Conservation (phyloP, 2,113 vertebrate species). For the Crotalus helleri region DNA sequence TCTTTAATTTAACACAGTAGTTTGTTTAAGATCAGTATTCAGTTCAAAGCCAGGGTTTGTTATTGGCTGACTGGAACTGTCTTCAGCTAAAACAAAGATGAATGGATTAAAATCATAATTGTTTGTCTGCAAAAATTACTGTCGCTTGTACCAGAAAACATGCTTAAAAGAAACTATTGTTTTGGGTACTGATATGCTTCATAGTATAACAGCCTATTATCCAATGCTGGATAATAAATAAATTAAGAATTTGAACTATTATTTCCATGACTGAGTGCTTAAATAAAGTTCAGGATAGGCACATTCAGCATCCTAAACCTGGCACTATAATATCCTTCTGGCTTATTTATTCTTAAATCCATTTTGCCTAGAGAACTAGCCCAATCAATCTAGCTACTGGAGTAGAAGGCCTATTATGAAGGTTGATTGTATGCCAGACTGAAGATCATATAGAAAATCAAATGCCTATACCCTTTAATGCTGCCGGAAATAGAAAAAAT, state of each 20-base stretch:
- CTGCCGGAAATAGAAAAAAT: neutral
- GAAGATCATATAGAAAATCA: neutral
- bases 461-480: neutral
- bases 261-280: neutral
- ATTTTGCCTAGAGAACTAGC: neutral
- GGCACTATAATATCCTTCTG: neutral
- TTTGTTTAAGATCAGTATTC: neutral
- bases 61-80: neutral
- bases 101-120: neutral
- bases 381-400: neutral
- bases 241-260: neutral
- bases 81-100: neutral
- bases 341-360: neutral
- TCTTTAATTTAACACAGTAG: neutral
- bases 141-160: neutral
- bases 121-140: neutral
- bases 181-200: neutral
- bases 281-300: neutral
- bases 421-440: neutral
- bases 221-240: neutral
- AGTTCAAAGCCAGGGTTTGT: neutral
- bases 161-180: neutral
- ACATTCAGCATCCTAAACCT: neutral
- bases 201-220: neutral
- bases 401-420: neutral